Evolutionary conservation across 2,797 vertebrate species (phyloP).

Genomic region (Loris lydekkerianus): DNA sequence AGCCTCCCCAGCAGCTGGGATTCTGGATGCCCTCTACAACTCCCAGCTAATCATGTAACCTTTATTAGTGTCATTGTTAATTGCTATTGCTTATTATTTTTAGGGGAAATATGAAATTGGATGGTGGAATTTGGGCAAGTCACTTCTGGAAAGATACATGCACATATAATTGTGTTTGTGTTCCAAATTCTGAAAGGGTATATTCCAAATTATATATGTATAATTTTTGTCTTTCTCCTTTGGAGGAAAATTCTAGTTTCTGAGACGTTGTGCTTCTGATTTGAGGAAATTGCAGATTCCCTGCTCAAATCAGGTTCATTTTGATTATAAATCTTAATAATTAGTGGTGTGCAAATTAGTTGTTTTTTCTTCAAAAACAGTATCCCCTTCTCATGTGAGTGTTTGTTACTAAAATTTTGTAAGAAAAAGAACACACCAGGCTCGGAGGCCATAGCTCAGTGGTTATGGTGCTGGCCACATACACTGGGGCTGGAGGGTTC

Average conservation of each 20-base stretch:
- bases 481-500: too few relatives aligned
- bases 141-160: neutral
- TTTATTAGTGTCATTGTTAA: slow-evolving; percentile 19
- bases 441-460: too few relatives aligned
- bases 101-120: neutral
- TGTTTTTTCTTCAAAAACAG: neutral
- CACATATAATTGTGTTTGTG: neutral
- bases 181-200: neutral
- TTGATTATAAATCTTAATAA: slow-evolving; percentile 37
- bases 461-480: too few relatives aligned
- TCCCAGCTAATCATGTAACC: neutral
- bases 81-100: neutral
- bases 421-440: neutral
- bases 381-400: neutral
- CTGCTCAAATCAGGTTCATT: neutral
- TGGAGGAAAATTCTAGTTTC: slow-evolving; percentile 19
- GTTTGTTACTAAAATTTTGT: neutral
- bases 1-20: too few relatives aligned
- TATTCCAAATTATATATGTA: neutral
- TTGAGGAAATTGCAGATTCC: slow-evolving; percentile 17
- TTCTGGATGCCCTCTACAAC: too few relatives aligned
- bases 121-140: neutral
- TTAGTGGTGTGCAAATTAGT: neutral
- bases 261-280: neutral
- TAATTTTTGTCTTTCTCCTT: neutral